Evolutionary conservation across 1,140 invertebrate species (phyloP).

Genomic region (Thaumatotibia leucotreta): DNA sequence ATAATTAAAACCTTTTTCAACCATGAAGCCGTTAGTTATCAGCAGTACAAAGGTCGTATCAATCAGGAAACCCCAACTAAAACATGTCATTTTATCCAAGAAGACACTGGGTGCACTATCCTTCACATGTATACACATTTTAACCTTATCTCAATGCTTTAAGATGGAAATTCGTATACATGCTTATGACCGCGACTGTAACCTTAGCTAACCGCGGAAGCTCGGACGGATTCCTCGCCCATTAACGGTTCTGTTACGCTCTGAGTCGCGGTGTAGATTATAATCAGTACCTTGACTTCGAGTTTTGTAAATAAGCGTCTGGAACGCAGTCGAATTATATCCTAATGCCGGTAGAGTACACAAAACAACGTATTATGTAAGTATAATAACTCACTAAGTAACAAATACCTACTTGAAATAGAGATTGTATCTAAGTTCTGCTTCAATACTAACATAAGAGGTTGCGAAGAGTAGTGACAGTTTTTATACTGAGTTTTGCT

Average conservation of each 20-base stretch:
- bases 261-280: constrained; percentile 14
- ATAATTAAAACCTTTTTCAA: neutral
- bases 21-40: neutral
- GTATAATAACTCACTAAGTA: too few species aligned
- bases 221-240: constrained; percentile 28
- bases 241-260: constrained; percentile 40
- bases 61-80: neutral
- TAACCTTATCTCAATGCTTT: neutral
- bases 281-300: neutral
- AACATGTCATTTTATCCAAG: neutral
- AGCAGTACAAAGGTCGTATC: neutral
- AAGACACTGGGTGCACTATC: neutral
- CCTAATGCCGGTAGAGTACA: too few species aligned
- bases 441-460: too few species aligned
- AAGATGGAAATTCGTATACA: neutral
- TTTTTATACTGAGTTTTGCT: too few species aligned
- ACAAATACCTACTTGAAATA: too few species aligned
- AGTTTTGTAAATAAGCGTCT: neutral
- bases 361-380: too few species aligned
- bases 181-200: neutral
- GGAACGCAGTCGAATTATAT: neutral
- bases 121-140: neutral
- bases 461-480: too few species aligned
- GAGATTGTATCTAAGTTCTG: too few species aligned
- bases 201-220: constrained; percentile 24